A percentile compares a stretch with the other conserved stretches of the same genome.
Conservation (phyloP, 2,113 vertebrate genomes). For the Mobula birostris region DNA sequence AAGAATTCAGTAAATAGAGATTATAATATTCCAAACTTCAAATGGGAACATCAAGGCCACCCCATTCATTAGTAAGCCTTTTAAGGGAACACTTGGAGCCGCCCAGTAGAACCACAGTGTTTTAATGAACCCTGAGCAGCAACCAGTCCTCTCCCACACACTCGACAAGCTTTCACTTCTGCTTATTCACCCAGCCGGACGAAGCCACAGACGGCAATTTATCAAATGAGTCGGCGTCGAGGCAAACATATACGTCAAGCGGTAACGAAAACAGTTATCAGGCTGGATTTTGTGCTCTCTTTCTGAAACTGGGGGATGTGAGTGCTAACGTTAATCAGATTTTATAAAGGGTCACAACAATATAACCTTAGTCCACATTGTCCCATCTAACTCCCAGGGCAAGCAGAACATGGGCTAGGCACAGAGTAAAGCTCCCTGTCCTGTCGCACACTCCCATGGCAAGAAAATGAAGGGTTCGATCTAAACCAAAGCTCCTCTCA, state of each 20-base stretch:
- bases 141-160: background rate
- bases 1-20: slow-evolving; percentile 30
- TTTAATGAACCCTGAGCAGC: background rate
- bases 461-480: too few species aligned
- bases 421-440: background rate
- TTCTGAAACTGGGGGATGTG: background rate
- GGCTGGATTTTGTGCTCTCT: background rate
- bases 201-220: background rate
- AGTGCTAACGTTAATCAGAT: background rate
- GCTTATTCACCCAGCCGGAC: background rate
- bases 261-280: too few species aligned
- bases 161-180: background rate
- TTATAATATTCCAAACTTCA: slow-evolving; percentile 32
- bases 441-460: too few species aligned
- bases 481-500: too few species aligned
- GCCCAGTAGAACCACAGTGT: slow-evolving; percentile 46
- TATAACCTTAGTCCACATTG: background rate
- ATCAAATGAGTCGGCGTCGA: too few species aligned
- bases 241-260: background rate
- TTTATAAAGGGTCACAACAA: too few species aligned
- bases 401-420: background rate
- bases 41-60: slow-evolving; percentile 25
- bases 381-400: background rate
- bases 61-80: background rate
- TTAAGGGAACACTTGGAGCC: background rate